Evolutionary conservation across 2,888 invertebrate genomes (phyloP), one percentile per base, ranked within the genome.

Genomic region (Tenthredo amoena): DNA sequence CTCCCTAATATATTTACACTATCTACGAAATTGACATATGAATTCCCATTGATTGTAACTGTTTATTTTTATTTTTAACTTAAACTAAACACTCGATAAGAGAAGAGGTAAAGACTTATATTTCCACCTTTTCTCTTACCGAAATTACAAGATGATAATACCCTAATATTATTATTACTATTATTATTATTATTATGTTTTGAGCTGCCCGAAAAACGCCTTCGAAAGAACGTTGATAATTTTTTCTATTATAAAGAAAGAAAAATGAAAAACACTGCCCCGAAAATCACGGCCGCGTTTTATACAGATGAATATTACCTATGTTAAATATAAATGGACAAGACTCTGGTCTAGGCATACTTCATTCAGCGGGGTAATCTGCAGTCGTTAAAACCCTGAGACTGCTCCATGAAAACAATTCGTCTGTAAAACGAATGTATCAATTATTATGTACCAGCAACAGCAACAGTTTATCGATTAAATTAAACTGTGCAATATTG

Each of bases 1-100:
- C 79, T 79, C 58, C 50, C n/a, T 37, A 55, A 77, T 77, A 79
- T 79, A 62, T 62, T 76, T 50, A 47, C 43, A 26, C 12, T 79
- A 37, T 34, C 79, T 21, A 34, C 18, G 37, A 55, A 18, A 79
- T 58, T 79, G 50, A 21, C 79, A 15, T 55, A 79, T 55, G 21
- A 79, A 55, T 76, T 76, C 26, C 47, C 43, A 76, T 76, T 76
- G 31, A 47, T 47, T 71, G 9, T 40, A 47, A 74, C 5, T 21
- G 3, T 76, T 43, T 47, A 21, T 43, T 26, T 26, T 74, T 74
- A n/a, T 26, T 40, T 72, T 34, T 37, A 72, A 72, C 34, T 72
- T 72, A 72, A 40, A 21, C 34, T 71, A 71, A 71, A 71, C 37
- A 71, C 7, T n/a, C 37, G 71, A 72, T 34, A 72, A 37, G 71